phyloP scores from a whole-genome alignment of 2,888 invertebrate genomes.

The Leptinotarsa tumamoca region DNA sequence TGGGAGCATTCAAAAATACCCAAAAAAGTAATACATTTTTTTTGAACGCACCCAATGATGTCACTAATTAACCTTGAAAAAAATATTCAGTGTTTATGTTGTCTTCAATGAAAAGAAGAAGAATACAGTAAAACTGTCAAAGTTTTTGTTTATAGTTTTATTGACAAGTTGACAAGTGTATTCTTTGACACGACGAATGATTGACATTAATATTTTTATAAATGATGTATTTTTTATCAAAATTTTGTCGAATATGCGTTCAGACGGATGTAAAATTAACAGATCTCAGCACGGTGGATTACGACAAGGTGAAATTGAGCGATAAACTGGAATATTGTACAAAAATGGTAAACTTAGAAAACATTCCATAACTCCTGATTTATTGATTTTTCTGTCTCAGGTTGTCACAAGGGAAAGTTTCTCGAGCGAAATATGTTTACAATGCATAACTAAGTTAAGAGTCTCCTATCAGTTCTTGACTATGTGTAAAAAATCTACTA shows the following conservation, averaged over 20 bases:
- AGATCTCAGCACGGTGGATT: slow-evolving; percentile 61
- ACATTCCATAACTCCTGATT: slow-evolving; percentile 50
- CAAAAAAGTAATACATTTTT: too few relatives aligned
- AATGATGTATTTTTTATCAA: slow-evolving; percentile 64
- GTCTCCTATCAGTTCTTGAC: slow-evolving; percentile 63
- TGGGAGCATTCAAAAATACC: too few relatives aligned
- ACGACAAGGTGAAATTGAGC: slow-evolving; percentile 62
- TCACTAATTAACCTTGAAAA: too few relatives aligned
- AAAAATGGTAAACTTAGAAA: slow-evolving; percentile 61
- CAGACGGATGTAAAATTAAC: slow-evolving; percentile 59
- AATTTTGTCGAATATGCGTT: slow-evolving; percentile 65
- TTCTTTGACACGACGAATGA: slow-evolving; percentile 65
- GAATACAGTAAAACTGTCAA: background rate
- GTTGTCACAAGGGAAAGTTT: slow-evolving; percentile 61
- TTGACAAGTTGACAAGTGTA: slow-evolving; percentile 58
- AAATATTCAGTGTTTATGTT: too few relatives aligned
- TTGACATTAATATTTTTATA: slow-evolving; percentile 60
- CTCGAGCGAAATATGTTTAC: slow-evolving; percentile 62
- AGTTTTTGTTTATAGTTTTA: slow-evolving; percentile 29
- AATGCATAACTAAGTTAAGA: slow-evolving; percentile 62
- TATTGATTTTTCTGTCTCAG: slow-evolving; percentile 64
- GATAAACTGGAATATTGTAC: slow-evolving; percentile 63
- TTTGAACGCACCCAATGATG: too few relatives aligned
- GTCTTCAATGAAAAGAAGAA: too few relatives aligned
- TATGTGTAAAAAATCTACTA: slow-evolving; percentile 63